Evolutionary conservation across 2,888 invertebrate genomes (phyloP).

Genomic region (Microplitis manilae): DNA sequence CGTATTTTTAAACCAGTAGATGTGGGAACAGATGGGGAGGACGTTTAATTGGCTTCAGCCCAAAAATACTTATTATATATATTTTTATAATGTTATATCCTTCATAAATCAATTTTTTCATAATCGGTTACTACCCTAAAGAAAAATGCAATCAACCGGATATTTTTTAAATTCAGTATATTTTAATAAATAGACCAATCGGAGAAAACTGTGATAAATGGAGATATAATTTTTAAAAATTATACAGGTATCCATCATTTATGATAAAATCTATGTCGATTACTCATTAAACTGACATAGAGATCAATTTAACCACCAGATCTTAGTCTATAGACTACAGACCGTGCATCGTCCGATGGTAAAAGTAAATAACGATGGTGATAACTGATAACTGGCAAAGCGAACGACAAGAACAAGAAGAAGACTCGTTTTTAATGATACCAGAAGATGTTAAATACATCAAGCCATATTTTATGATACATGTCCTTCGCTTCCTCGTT

Average conservation of each 20-base stretch:
- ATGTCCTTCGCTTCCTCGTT: slow-evolving; percentile 51
- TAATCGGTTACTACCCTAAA: neutral
- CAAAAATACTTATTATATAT: slow-evolving; percentile 27
- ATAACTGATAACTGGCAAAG: slow-evolving; percentile 32
- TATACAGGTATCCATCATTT: too few relatives aligned
- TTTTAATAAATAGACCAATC: too few relatives aligned
- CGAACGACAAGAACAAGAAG: slow-evolving; percentile 18
- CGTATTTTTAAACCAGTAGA: slow-evolving; percentile 37
- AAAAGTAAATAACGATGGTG: slow-evolving; percentile 44
- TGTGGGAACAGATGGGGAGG: slow-evolving; percentile 61
- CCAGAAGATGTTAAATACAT: slow-evolving; percentile 35
- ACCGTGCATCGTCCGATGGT: slow-evolving; percentile 36
- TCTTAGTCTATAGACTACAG: too few relatives aligned
- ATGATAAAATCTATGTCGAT: too few relatives aligned
- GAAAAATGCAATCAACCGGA: neutral
- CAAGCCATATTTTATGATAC: slow-evolving; percentile 47
- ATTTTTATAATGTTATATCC: neutral
- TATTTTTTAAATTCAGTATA: too few relatives aligned
- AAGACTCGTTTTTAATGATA: slow-evolving; percentile 11
- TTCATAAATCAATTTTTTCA: slow-evolving; percentile 9
- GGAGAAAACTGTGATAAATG: too few relatives aligned
- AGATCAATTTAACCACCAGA: too few relatives aligned
- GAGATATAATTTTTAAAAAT: too few relatives aligned
- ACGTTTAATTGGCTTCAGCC: slow-evolving; percentile 59
- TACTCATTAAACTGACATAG: too few relatives aligned